These are phyloP conservation scores for Fregetta grallaria DNA, from an alignment of 2,113 vertebrate species.

Conservation along the genomic window DNA sequence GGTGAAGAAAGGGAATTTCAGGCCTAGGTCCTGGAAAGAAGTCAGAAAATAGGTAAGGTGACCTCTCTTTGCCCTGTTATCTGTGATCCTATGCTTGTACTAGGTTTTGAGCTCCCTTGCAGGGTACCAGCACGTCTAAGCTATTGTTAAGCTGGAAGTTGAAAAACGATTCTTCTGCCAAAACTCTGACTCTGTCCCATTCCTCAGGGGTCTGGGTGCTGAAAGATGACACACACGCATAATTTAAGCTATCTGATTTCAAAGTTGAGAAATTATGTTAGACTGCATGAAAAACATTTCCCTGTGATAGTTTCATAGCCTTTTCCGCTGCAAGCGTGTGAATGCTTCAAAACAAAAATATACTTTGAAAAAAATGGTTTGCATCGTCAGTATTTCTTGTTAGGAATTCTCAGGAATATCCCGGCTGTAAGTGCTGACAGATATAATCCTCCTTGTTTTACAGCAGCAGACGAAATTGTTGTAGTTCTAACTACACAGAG, in stretches of 20 bases:
- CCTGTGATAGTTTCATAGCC: neutral
- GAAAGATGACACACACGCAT: neutral
- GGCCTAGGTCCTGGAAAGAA: neutral
- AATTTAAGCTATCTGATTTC: neutral
- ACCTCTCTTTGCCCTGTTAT: neutral
- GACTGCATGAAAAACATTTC: neutral
- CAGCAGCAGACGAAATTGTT: neutral
- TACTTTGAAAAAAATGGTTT: neutral
- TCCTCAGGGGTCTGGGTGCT: neutral
- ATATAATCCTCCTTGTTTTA: neutral
- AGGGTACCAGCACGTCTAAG: neutral
- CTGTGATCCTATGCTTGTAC: neutral
- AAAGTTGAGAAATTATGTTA: neutral
- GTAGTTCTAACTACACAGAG: neutral
- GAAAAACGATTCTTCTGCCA: neutral
- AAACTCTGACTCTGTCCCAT: neutral
- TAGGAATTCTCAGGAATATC: constrained; percentile 3
- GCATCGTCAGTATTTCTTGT: neutral
- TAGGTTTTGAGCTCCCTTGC: neutral
- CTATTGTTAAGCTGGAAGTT: neutral
- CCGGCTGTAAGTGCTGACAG: neutral
- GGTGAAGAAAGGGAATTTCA: neutral
- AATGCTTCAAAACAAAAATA: neutral
- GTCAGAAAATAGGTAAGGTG: neutral
- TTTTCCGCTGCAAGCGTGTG: neutral